Conservation (phyloP, 2,797 vertebrate genomes). For the Cetoscarus ocellatus region DNA sequence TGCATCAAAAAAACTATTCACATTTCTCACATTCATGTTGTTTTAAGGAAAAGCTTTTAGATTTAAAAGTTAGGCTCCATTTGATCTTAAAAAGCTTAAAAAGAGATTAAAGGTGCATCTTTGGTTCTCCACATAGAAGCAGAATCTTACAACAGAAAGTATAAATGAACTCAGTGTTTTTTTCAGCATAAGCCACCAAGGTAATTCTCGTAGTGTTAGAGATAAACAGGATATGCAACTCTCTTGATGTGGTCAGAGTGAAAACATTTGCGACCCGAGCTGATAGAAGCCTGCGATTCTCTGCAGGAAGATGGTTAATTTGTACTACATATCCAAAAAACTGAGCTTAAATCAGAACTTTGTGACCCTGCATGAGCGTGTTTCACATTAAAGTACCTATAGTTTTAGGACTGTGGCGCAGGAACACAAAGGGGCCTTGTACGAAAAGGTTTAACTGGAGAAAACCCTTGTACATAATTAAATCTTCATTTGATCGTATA, state of each 20-base stretch:
- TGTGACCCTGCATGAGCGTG: neutral
- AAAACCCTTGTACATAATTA: too few species aligned
- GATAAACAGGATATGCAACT: conserved; percentile 77
- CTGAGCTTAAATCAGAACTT: conserved; percentile 4
- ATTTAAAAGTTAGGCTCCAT: too few species aligned
- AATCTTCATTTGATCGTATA: too few species aligned
- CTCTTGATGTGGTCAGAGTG: conserved; percentile 71
- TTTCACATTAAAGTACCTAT: neutral
- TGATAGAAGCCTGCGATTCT: conserved; percentile 31
- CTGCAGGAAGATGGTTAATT: conserved; percentile 17
- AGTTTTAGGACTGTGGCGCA: neutral
- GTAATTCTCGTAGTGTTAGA: conserved; percentile 60
- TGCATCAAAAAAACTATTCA: too few species aligned
- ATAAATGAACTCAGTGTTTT: neutral
- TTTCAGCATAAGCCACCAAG: conserved; percentile 38
- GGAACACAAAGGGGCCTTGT: too few species aligned
- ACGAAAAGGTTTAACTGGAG: too few species aligned
- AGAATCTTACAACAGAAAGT: neutral
- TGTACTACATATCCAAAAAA: conserved; percentile 25
- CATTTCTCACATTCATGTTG: too few species aligned
- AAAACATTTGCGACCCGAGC: conserved; percentile 48
- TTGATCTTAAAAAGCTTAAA: too few species aligned
- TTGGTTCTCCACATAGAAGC: neutral
- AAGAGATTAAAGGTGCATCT: too few species aligned
- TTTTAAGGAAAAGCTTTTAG: too few species aligned